Evolutionary conservation across 2,888 invertebrate genomes (phyloP).

Genomic region (Latrodectus elegans): DNA sequence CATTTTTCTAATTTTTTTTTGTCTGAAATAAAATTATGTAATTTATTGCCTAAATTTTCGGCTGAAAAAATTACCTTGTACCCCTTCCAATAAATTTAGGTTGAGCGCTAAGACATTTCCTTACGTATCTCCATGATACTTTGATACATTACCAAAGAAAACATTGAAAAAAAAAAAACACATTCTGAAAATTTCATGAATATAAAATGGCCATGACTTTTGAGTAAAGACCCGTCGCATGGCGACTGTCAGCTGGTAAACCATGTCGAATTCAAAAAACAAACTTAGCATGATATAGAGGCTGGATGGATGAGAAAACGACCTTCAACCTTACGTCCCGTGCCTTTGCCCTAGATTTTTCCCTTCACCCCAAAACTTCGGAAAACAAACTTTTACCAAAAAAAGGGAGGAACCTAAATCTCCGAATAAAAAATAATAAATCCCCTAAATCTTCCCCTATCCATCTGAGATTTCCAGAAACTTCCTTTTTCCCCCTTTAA

Average conservation of each 20-base stretch:
- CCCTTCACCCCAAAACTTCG: constrained; percentile 33
- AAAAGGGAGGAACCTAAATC: constrained; percentile 21
- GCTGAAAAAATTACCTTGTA: too few species aligned
- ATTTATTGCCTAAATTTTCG: too few species aligned
- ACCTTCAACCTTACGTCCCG: constrained; percentile 5
- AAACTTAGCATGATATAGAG: background rate
- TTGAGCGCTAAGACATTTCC: too few species aligned
- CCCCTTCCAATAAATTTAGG: too few species aligned
- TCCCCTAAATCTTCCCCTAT: constrained; percentile 45
- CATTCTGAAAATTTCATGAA: too few species aligned
- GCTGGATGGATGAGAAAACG: background rate
- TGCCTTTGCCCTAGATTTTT: constrained; percentile 41
- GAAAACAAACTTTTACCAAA: background rate
- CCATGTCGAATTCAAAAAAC: background rate
- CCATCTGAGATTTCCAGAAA: constrained; percentile 21
- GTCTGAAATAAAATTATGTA: too few species aligned
- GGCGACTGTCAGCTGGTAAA: background rate
- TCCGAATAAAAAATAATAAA: constrained; percentile 36
- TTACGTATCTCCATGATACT: too few species aligned
- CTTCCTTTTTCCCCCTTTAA: background rate
- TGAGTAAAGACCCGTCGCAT: background rate
- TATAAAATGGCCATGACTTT: too few species aligned
- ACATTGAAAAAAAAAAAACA: too few species aligned
- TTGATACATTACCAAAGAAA: too few species aligned
- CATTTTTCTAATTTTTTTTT: too few species aligned